Percentiles rank a stretch among this genome's conserved stretches.
phyloP scores from a whole-genome alignment of 1,140 invertebrate species.

The Thrips palmi region DNA sequence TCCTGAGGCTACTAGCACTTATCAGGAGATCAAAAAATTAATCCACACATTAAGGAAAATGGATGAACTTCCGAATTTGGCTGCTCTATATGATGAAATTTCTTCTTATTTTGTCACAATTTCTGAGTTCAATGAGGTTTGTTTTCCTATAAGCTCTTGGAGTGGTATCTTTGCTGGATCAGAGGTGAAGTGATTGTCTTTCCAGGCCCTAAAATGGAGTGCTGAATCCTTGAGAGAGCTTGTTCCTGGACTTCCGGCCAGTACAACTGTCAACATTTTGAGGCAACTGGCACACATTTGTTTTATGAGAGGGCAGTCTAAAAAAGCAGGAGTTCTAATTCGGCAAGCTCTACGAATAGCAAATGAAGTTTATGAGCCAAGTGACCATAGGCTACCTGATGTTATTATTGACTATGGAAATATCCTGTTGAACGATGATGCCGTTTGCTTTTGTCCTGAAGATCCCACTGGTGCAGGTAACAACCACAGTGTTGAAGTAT shows the following conservation, averaged over 20 bases:
- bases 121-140: slow-evolving; percentile 61
- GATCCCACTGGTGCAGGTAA: too few relatives aligned
- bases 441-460: too few relatives aligned
- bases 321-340: slow-evolving; percentile 58
- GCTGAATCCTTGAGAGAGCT: slow-evolving; percentile 47
- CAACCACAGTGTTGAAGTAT: slow-evolving; percentile 43
- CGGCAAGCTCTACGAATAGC: slow-evolving; percentile 60
- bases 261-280: slow-evolving; percentile 56
- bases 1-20: slow-evolving; percentile 42
- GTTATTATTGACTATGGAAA: slow-evolving; percentile 74
- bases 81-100: slow-evolving; percentile 59
- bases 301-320: slow-evolving; percentile 68
- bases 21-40: slow-evolving; percentile 33
- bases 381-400: slow-evolving; percentile 65
- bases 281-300: slow-evolving; percentile 69
- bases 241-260: slow-evolving; percentile 32
- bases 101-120: slow-evolving; percentile 58
- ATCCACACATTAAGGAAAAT: slow-evolving; percentile 35
- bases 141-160: slow-evolving; percentile 2
- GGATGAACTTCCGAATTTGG: slow-evolving; percentile 36
- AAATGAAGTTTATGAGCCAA: slow-evolving; percentile 41
- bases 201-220: slow-evolving; percentile 45
- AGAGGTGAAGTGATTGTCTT: slow-evolving; percentile 12
- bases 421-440: slow-evolving; percentile 78
- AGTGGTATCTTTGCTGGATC: slow-evolving; percentile 1